Evolutionary conservation across 2,888 invertebrate species (phyloP).

Genomic region (Panzeria rudis): DNA sequence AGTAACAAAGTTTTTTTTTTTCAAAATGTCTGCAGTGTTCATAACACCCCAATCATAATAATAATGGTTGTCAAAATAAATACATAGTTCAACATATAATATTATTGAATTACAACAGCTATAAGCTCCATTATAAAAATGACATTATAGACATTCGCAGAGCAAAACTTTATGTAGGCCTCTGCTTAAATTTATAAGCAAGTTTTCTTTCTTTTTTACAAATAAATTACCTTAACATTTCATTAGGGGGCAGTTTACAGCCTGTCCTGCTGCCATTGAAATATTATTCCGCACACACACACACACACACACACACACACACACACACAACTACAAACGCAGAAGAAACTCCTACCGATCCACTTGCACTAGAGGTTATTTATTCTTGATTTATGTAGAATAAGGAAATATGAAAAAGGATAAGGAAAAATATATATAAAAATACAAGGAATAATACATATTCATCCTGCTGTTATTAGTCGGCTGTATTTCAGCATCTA

Average conservation of each 20-base stretch:
- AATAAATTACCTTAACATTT: slow-evolving; percentile 41
- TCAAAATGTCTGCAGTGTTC: too few species aligned
- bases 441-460: slow-evolving; percentile 8
- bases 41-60: too few species aligned
- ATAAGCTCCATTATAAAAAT: background rate
- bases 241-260: slow-evolving; percentile 55
- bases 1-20: too few species aligned
- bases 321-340: background rate
- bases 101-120: background rate
- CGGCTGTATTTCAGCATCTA: slow-evolving; percentile 41
- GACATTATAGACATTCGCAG: background rate
- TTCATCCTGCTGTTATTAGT: slow-evolving; percentile 56
- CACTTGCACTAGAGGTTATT: slow-evolving; percentile 23
- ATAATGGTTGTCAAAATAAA: background rate
- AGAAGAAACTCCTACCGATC: background rate
- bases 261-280: slow-evolving; percentile 50
- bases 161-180: background rate
- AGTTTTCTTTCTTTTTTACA: background rate
- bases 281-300: slow-evolving; percentile 15
- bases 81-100: background rate
- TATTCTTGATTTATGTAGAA: slow-evolving; percentile 59
- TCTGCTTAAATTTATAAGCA: background rate
- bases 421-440: background rate
- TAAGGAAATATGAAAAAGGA: slow-evolving; percentile 20
- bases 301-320: too few species aligned